These are phyloP conservation scores for Gymnodraco acuticeps DNA, from an alignment of 2,797 vertebrate species.

Conservation along the genomic window DNA sequence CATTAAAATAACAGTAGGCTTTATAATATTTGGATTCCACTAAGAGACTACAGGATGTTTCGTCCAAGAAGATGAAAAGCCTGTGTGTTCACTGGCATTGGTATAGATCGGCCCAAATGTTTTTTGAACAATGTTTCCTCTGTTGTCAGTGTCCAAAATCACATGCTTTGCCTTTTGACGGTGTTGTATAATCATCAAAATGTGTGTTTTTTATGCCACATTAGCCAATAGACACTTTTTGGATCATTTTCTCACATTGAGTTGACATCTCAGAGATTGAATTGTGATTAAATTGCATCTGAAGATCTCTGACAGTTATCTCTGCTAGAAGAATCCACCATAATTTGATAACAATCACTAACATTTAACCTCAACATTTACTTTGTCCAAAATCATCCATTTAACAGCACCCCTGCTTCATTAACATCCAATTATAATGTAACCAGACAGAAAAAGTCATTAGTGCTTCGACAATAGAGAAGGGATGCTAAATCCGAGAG, in stretches of 20 bases:
- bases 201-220: constrained; percentile 6
- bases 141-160: background rate
- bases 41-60: too few species aligned
- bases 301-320: background rate
- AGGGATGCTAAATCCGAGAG: constrained; percentile 3
- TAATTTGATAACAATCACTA: background rate
- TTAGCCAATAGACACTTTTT: background rate
- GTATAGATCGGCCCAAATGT: too few species aligned
- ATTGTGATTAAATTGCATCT: constrained; percentile 11
- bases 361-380: background rate
- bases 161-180: constrained; percentile 4
- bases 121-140: background rate
- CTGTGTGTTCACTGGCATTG: too few species aligned
- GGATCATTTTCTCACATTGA: constrained; percentile 5
- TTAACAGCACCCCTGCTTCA: constrained; percentile 35
- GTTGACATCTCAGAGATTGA: constrained; percentile 5
- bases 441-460: constrained; percentile 46
- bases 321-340: background rate
- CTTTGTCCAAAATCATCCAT: constrained; percentile 1
- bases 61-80: too few species aligned
- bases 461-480: constrained; percentile 38
- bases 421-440: constrained; percentile 51
- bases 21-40: too few species aligned
- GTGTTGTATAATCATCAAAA: background rate
- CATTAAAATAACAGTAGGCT: too few species aligned